Conservation (phyloP, 2,797 vertebrate genomes). For the Austrolebias charrua region DNA sequence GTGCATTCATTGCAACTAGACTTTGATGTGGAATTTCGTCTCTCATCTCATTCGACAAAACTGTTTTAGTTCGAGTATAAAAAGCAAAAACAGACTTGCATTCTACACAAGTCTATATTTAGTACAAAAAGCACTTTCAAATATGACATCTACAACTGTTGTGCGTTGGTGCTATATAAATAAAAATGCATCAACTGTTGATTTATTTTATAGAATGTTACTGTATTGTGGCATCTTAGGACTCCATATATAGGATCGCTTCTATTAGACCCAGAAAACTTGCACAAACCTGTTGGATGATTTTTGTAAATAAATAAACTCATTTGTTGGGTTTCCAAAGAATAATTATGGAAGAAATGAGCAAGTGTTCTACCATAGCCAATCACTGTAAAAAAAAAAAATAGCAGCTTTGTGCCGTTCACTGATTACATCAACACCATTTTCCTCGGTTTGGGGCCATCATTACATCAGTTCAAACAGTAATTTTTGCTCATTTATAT, state of each 20-base stretch:
- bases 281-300: slow-evolving; percentile 33
- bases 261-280: slow-evolving; percentile 11
- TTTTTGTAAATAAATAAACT: slow-evolving; percentile 20
- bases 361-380: slow-evolving; percentile 51
- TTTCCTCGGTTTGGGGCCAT: slow-evolving; percentile 61
- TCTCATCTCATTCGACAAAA: too few species aligned
- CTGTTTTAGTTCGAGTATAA: too few species aligned
- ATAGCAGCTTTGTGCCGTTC: slow-evolving; percentile 62
- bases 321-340: slow-evolving; percentile 29
- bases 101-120: too few species aligned
- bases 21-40: too few species aligned
- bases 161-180: neutral
- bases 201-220: neutral
- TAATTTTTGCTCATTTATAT: slow-evolving; percentile 74
- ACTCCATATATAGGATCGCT: neutral
- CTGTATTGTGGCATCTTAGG: neutral
- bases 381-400: slow-evolving; percentile 72
- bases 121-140: too few species aligned
- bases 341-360: slow-evolving; percentile 62
- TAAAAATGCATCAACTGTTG: neutral
- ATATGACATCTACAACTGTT: neutral
- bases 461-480: slow-evolving; percentile 68
- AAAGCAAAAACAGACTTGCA: too few species aligned
- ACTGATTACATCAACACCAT: slow-evolving; percentile 76
- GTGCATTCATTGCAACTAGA: too few species aligned